phyloP scores from a whole-genome alignment of 2,113 vertebrate genomes.

The Rhynchopsitta pachyrhyncha region DNA sequence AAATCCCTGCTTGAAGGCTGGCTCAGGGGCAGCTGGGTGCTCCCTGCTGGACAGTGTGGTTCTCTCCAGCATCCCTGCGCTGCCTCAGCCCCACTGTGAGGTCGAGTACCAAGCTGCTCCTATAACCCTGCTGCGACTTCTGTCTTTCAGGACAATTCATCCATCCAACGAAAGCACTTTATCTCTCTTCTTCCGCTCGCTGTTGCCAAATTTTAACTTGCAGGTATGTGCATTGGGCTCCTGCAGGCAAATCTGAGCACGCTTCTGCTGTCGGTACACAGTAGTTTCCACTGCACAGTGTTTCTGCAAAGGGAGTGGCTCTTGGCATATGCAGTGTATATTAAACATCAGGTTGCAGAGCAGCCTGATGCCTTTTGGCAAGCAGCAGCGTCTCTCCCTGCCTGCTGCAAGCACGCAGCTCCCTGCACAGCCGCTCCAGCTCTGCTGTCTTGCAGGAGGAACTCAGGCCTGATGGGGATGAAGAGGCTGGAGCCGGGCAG shows the following conservation, averaged over 20 bases:
- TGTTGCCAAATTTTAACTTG: conserved; percentile 91
- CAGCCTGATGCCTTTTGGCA: neutral
- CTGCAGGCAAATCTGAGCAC: rapidly evolving
- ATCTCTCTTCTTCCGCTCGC: conserved; percentile 93
- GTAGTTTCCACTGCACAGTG: neutral
- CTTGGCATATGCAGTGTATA: neutral
- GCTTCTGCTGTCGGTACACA: neutral
- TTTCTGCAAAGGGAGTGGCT: neutral
- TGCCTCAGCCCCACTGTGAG: neutral
- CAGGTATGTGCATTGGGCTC: conserved; percentile 76
- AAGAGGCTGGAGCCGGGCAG: conserved; percentile 85
- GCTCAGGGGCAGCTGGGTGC: rapidly evolving
- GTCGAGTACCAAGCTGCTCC: neutral
- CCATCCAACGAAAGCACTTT: conserved; percentile 87
- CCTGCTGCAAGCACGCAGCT: neutral
- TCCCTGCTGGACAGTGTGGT: rapidly evolving
- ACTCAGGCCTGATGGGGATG: conserved; percentile 77
- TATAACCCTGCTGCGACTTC: neutral
- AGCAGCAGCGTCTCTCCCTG: neutral
- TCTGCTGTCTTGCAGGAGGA: conserved; percentile 73
- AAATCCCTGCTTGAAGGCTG: neutral
- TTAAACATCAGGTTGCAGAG: neutral
- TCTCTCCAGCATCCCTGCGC: neutral
- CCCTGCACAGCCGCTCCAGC: neutral
- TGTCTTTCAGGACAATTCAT: conserved; percentile 57